Evolutionary conservation across 1,140 invertebrate genomes (phyloP), one percentile per base, ranked within the genome.

Genomic region (Lamellibrachia luymesi): DNA sequence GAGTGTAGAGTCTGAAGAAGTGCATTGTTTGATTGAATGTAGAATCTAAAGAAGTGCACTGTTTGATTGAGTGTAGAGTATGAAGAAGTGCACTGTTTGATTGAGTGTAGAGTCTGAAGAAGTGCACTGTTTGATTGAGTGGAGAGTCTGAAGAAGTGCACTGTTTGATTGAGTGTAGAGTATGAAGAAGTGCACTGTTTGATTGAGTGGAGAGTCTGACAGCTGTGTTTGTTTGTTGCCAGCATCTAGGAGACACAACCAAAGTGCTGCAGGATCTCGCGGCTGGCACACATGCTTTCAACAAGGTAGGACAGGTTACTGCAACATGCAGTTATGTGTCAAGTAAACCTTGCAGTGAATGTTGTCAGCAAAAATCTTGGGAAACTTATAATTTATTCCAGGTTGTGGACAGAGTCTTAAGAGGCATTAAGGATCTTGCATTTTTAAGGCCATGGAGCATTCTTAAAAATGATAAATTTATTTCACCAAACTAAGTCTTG

Each of bases 181-280:
- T 56, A 0, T 56, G 52, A 56, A 17, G 6, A 56, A 56, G 17
- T 25, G 25, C 27, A 7, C 22, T 7, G 22, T 91, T 10, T 91
- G 91, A 27, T 10, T 0, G 51, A 38, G 49, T 51, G 91, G 51
- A 50, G 1, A 22, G 38, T 13, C 27, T 50, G 6, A 89, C 4
- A 64, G 25, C 51, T 91, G 90, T 93, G 50, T 94, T 91, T 94
- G 94, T 94, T 92, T 93, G 94, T 94, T 96, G 94, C 94, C 94
- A 98, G 97, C 98, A 99, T 96, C 97, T 99, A 50, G 99, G 99
- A 80, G 97, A 98, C 93, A 97, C 97, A 90, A 96, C 98, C 4
- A 96, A 97, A 90, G 95, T 98, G 90, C 97, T 99, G 13, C 96
- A 98, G 94, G 97, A 98, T 89, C 96, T 99, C 25, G 97, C 97